A percentile compares a stretch with the other conserved stretches of the same genome.
Evolutionary conservation across 2,797 vertebrate species (phyloP).

Genomic region (Philypnodon macrostomus): DNA sequence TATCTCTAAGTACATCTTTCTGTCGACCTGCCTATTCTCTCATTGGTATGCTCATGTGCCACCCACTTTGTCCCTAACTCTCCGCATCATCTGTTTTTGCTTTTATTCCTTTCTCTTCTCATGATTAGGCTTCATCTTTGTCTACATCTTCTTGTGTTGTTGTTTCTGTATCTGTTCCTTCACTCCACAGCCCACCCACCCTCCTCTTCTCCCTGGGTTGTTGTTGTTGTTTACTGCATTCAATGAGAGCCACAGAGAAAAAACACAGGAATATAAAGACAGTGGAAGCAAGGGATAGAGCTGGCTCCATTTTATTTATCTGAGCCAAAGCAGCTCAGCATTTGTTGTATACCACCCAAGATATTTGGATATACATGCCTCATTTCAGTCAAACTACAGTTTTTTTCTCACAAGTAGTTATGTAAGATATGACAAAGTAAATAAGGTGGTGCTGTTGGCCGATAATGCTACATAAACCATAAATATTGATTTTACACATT

Average conservation of each 20-base stretch:
- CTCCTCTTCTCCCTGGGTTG: conserved; percentile 32
- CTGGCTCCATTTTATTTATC: conserved; percentile 55
- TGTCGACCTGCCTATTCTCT: conserved; percentile 45
- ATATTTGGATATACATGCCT: no score
- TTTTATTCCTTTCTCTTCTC: conserved; percentile 38
- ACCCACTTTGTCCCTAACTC: conserved; percentile 60
- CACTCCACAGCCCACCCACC: conserved; percentile 18
- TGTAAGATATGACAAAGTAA: no score
- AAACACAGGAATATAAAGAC: conserved; percentile 36
- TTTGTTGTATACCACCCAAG: conserved; percentile 68
- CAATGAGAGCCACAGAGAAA: conserved; percentile 37
- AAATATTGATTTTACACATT: no score
- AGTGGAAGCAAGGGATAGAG: conserved; percentile 11
- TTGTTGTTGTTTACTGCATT: conserved; percentile 72
- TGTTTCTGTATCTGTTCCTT: conserved; percentile 52
- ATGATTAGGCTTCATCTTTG: conserved; percentile 53
- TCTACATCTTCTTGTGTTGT: conserved; percentile 49
- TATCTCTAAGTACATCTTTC: conserved; percentile 59
- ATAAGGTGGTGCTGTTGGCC: no score
- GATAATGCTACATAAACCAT: no score
- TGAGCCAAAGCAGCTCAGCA: conserved; percentile 62
- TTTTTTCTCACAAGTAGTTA: conserved; percentile 6
- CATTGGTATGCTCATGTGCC: conserved; percentile 59
- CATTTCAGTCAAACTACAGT: no score
- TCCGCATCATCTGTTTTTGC: conserved; percentile 55